Evolutionary conservation across 2,797 vertebrate species (phyloP), one percentile per base, ranked within the genome.

Genomic region (Sylvilagus floridanus): DNA sequence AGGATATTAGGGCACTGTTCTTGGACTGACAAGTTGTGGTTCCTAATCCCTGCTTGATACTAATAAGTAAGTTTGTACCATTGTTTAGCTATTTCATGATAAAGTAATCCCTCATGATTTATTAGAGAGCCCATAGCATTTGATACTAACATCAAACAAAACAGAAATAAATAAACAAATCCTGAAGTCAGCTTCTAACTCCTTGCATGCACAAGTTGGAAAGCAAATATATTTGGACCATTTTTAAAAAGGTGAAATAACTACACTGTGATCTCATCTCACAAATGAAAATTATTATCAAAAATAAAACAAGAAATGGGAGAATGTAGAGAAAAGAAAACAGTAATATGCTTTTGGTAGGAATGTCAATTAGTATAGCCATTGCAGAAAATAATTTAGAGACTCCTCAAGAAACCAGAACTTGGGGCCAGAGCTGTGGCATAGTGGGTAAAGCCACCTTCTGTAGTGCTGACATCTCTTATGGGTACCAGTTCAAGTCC

Each of bases 61-160:
- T 52, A 75, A 78, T 30, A 26, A 65, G 24, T 91, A 93, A 76
- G n/a, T 76, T 68, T 94, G 63, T 50, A 62, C 13, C 47, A 12
- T 71, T 89, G 63, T 14, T 76, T 63, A 93, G 57, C 26, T 78
- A 37, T 88, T 94, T 72, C n/a, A 63, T 94, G 92, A 75, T 32
- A 86, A 75, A 96, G 86, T 10, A 83, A 35, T 79, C 14, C 54
- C 0, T 62, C 1, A 8, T 78, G n/a, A 84, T 69, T 73, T 82
- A 42, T 81, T 83, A 72, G 76, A 93, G 47, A 83, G 83, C 13
- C 2, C 22, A 85, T 89, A 28, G 1, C 3, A 54, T 54, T 63
- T 7, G 50, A 37, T 50, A 32, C n/a, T 83, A 47, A 81, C 92
- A 78, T 19, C 16, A 90, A 95, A 85, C 11, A 52, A 86, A 69